These are phyloP conservation scores for Philereme transversata DNA, from an alignment of 2,888 invertebrate species.

Conservation along the genomic window DNA sequence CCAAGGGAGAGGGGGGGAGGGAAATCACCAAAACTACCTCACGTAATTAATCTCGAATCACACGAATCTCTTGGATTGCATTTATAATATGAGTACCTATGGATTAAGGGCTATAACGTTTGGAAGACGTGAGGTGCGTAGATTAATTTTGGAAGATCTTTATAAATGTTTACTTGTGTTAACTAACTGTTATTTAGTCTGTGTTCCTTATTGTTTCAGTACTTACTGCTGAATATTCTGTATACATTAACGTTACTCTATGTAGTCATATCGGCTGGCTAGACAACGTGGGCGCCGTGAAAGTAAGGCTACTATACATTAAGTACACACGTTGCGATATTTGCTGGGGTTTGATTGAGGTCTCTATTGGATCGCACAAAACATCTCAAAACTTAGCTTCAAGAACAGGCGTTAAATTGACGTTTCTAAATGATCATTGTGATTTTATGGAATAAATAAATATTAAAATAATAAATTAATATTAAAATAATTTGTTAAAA, in stretches of 20 bases:
- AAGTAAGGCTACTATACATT: conserved; percentile 35
- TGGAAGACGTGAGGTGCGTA: too few species aligned
- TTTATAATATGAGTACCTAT: too few species aligned
- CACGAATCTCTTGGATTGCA: too few species aligned
- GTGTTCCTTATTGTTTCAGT: not conserved
- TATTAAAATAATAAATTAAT: too few species aligned
- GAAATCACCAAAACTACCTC: too few species aligned
- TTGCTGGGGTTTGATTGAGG: conserved; percentile 9
- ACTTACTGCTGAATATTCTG: conserved; percentile 3
- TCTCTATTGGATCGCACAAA: not conserved
- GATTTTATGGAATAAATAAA: too few species aligned
- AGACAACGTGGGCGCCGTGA: conserved; percentile 45
- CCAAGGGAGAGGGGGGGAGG: too few species aligned
- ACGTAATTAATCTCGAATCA: too few species aligned
- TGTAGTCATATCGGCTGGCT: conserved; percentile 45
- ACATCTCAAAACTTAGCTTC: not conserved
- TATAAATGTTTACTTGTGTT: not conserved
- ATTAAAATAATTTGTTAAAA: too few species aligned
- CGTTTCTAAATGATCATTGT: too few species aligned
- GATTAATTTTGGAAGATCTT: too few species aligned
- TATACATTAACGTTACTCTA: conserved; percentile 9
- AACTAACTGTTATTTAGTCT: conserved; percentile 2
- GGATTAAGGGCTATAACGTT: too few species aligned
- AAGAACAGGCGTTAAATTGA: not conserved
- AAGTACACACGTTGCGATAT: conserved; percentile 24